Conservation (phyloP, 1,140 invertebrate genomes). For the Drosophila arawakana region DNA sequence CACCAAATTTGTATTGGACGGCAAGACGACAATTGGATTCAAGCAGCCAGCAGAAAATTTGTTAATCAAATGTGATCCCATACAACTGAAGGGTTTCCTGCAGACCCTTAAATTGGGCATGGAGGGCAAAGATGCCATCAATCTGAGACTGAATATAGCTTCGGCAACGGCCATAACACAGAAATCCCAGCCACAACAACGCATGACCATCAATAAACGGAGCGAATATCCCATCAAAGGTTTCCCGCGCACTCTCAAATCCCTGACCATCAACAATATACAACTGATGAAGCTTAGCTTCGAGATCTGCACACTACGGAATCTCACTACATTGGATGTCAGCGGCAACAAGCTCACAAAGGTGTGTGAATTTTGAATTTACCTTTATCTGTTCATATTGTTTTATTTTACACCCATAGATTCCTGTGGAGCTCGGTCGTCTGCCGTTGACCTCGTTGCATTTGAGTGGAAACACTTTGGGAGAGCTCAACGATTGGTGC, state of each 20-base stretch:
- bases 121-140: conserved; percentile 86
- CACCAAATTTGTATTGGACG: conserved; percentile 89
- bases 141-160: conserved; percentile 85
- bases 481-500: conserved; percentile 86
- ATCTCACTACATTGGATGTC: conserved; percentile 90
- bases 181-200: conserved; percentile 85
- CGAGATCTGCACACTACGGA: conserved; percentile 88
- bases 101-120: conserved; percentile 87
- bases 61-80: conserved; percentile 88
- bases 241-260: conserved; percentile 86
- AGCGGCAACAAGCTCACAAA: conserved; percentile 90
- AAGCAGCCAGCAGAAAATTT: conserved; percentile 89
- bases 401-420: conserved; percentile 31
- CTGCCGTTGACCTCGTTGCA: conserved; percentile 88
- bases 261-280: conserved; percentile 85
- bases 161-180: conserved; percentile 84
- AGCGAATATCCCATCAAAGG: conserved; percentile 89
- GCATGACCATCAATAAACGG: conserved; percentile 87
- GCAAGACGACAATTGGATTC: conserved; percentile 90
- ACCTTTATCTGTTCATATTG: background rate
- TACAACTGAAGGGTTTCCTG: conserved; percentile 89
- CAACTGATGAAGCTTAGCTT: conserved; percentile 88
- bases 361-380: conserved; percentile 23
- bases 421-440: conserved; percentile 90
- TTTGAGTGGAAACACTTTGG: conserved; percentile 89